A percentile compares a stretch with the other conserved stretches of the same genome.
These are phyloP conservation scores for Prunella himalayana DNA, from an alignment of 2,113 vertebrate genomes.

Conservation along the genomic window DNA sequence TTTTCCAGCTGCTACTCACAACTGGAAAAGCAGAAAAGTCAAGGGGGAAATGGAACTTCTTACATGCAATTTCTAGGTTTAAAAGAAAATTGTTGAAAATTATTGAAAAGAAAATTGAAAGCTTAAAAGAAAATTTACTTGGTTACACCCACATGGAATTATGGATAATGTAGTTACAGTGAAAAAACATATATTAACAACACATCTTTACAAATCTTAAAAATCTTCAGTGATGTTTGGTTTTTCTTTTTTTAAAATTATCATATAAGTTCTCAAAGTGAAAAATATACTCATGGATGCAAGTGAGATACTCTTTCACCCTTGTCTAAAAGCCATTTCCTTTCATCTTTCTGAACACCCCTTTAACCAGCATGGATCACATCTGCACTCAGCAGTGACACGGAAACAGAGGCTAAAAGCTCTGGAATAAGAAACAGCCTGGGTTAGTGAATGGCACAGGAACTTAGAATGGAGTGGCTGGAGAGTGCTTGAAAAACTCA, in stretches of 20 bases:
- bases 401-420: constrained; percentile 21
- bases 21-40: not conserved
- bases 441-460: not conserved
- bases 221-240: not conserved
- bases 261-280: not conserved
- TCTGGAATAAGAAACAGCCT: not conserved
- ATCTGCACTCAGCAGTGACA: not conserved
- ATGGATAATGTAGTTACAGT: not conserved
- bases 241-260: not conserved
- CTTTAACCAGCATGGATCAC: not conserved
- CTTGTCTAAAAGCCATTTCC: not conserved
- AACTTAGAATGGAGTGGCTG: fast-evolving
- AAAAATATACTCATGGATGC: not conserved
- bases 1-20: not conserved
- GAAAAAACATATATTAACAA: not conserved
- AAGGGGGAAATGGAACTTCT: not conserved
- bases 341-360: not conserved
- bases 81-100: not conserved
- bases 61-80: not conserved
- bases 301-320: not conserved
- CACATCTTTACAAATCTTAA: not conserved
- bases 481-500: not conserved
- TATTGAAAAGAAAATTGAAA: not conserved
- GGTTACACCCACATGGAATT: not conserved
- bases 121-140: not conserved